phyloP scores from a whole-genome alignment of 2,113 vertebrate species.

The Esox niger region DNA sequence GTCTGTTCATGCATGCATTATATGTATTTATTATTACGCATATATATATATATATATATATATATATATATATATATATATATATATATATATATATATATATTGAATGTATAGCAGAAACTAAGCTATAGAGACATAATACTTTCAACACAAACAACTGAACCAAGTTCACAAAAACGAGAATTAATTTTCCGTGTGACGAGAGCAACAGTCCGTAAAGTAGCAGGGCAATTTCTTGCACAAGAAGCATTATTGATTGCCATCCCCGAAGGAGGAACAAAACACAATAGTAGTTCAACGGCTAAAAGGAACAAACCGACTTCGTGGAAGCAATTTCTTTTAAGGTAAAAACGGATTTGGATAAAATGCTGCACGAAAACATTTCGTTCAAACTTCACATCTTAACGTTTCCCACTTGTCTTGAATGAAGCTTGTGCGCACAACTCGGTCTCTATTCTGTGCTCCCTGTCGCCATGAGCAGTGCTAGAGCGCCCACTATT shows the following conservation, averaged over 20 bases:
- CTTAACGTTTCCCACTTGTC: conserved; percentile 58
- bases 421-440: conserved; percentile 48
- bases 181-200: conserved; percentile 64
- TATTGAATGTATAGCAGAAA: conserved; percentile 12
- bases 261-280: conserved; percentile 69
- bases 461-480: conserved; percentile 68
- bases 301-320: conserved; percentile 41
- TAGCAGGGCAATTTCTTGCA: conserved; percentile 56
- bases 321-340: conserved; percentile 41
- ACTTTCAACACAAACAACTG: conserved; percentile 39
- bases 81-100: too few relatives aligned
- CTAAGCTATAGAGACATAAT: conserved; percentile 38
- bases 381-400: conserved; percentile 66
- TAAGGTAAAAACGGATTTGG: conserved; percentile 29
- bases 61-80: too few relatives aligned
- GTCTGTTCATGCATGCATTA: conserved; percentile 30
- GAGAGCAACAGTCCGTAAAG: conserved; percentile 62
- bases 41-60: too few relatives aligned
- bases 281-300: conserved; percentile 44
- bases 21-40: too few relatives aligned
- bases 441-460: conserved; percentile 54
- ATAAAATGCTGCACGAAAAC: conserved; percentile 48
- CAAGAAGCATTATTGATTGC: conserved; percentile 73
- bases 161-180: conserved; percentile 47
- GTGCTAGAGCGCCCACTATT: conserved; percentile 97